Percentiles rank a stretch among this genome's conserved stretches.
Evolutionary conservation across 2,888 invertebrate species (phyloP).

Genomic region (Leistus spinibarbis): DNA sequence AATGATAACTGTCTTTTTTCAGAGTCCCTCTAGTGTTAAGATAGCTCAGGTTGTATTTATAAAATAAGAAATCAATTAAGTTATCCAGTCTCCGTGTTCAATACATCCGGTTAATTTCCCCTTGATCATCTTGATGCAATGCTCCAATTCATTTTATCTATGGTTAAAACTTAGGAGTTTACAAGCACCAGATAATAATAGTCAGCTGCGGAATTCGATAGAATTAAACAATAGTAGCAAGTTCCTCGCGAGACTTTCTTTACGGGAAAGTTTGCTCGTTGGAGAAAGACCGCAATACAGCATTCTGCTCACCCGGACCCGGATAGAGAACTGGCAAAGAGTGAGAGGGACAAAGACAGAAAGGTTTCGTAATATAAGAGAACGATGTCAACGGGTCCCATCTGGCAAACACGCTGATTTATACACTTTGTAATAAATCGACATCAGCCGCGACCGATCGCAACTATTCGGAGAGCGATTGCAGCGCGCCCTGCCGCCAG

Average conservation of each 20-base stretch:
- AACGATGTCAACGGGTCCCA: conserved; percentile 17
- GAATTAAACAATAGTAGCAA: not conserved
- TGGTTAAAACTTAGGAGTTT: too few relatives aligned
- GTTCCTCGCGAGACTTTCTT: not conserved
- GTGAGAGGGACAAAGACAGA: not conserved
- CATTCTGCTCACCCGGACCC: not conserved
- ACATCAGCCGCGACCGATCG: conserved; percentile 8
- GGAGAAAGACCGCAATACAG: not conserved
- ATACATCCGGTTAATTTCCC: too few relatives aligned
- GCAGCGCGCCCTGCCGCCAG: not conserved
- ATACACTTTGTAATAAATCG: conserved; percentile 36
- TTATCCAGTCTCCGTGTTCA: too few relatives aligned
- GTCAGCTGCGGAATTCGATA: not conserved
- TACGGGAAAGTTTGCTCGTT: not conserved
- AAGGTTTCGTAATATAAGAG: not conserved
- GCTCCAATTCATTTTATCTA: too few relatives aligned
- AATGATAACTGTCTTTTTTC: too few relatives aligned
- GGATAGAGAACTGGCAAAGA: not conserved
- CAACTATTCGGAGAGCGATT: conserved; percentile 7
- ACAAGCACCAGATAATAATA: not conserved
- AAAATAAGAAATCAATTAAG: too few relatives aligned
- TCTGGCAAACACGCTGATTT: conserved; percentile 28
- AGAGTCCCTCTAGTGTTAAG: too few relatives aligned
- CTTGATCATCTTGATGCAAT: too few relatives aligned
- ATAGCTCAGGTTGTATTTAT: too few relatives aligned